A percentile compares a stretch with the other conserved stretches of the same genome.
Evolutionary conservation across 2,888 invertebrate species (phyloP).

Genomic region (Thymelicus lineola): DNA sequence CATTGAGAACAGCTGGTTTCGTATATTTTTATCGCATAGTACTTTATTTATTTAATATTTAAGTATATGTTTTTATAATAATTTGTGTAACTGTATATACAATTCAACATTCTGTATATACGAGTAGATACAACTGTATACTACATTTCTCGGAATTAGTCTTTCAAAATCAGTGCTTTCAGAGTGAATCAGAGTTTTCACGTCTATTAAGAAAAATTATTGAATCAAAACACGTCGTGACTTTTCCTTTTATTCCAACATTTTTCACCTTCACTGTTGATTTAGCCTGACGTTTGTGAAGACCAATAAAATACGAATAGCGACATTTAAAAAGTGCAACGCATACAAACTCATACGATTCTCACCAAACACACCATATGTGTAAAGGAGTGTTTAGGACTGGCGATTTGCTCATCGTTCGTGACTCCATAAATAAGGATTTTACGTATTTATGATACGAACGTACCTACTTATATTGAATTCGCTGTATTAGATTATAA

Average conservation of each 20-base stretch:
- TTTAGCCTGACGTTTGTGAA: not conserved
- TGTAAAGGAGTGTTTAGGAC: conserved; percentile 8
- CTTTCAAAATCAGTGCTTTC: too few species aligned
- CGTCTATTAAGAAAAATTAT: too few species aligned
- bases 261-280: not conserved
- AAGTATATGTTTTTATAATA: too few species aligned
- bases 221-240: not conserved
- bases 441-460: conserved; percentile 49
- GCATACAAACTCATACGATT: not conserved
- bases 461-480: conserved; percentile 49
- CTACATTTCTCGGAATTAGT: too few species aligned
- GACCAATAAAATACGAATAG: not conserved
- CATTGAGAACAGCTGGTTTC: too few species aligned
- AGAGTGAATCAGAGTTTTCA: too few species aligned
- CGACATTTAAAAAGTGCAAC: not conserved
- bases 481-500: conserved; percentile 54
- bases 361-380: not conserved
- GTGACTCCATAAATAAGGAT: conserved; percentile 53
- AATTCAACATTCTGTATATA: too few species aligned
- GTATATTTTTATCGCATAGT: too few species aligned
- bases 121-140: too few species aligned
- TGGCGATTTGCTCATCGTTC: conserved; percentile 36
- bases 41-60: too few species aligned
- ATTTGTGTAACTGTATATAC: too few species aligned
- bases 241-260: not conserved